Evolutionary conservation across 2,113 vertebrate genomes (phyloP), one percentile per base, ranked within the genome.

Genomic region (Corythoichthys haematopterus): DNA sequence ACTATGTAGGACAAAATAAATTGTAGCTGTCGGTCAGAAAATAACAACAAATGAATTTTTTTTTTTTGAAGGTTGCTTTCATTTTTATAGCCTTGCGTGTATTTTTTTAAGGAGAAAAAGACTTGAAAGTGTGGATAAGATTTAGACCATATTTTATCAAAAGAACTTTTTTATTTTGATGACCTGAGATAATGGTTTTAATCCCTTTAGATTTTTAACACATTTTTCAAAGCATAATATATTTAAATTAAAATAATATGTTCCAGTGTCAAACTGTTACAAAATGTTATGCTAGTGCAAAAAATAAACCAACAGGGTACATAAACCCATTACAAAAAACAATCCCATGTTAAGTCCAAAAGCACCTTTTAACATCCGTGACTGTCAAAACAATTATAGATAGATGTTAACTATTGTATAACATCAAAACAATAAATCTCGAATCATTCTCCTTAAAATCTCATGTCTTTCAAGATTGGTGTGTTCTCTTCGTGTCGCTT

Each of bases 1-100:
- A 70, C 3, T 55, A 59, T 36, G 65, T 46, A 65, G 37, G 20
- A 66, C 13, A 70, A 75, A 78, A 76, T 63, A 64, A 71, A 70
- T 64, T 52, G 56, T 65, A 74, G 48, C 64, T 75, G 65, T 65
- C 74, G 68, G 55, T 52, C 64, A 66, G 66, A 66, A 38, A 58
- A 72, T 16, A 33, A n/a, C 8, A 14, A 9, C 56, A 20, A 57
- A 74, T 53, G 12, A 43, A 72, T 43, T 57, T 62, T 13, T 43
- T 2, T 9, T 15, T 2, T 8, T 28, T 28, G 1, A 36, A 59
- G 16, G 28, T 28, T 66, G 53, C 69, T 66, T 65, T 72, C 20
- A 57, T 71, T 66, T 2, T 51, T 12, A 56, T 70, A 12, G 38
- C 14, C 5, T 14, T 50, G 3, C 3, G 61, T 69, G 36, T 7